phyloP scores from a whole-genome alignment of 2,888 invertebrate species.

The Peribatodes rhomboidaria region DNA sequence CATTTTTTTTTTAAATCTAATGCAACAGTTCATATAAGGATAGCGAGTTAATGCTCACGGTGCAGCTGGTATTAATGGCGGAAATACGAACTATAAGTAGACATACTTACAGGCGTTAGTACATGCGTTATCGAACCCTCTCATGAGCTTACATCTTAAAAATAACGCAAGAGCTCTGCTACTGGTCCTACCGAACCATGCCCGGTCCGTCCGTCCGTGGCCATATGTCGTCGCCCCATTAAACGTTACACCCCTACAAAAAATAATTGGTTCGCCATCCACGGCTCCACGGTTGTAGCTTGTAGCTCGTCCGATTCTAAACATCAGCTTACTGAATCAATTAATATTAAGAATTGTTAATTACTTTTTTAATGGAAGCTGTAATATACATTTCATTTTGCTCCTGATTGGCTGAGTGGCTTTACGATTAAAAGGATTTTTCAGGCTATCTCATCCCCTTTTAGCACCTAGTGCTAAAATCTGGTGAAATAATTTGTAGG shows the following conservation, averaged over 20 bases:
- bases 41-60: too few species aligned
- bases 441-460: too few species aligned
- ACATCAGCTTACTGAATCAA: slow-evolving; percentile 60
- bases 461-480: too few species aligned
- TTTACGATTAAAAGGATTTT: not conserved
- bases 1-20: too few species aligned
- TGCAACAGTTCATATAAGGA: too few species aligned
- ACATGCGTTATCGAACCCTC: not conserved
- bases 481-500: too few species aligned
- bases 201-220: slow-evolving; percentile 45
- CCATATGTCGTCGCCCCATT: slow-evolving; percentile 79
- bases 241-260: slow-evolving; percentile 77
- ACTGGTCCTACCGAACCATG: slow-evolving; percentile 4
- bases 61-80: too few species aligned
- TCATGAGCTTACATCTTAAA: not conserved
- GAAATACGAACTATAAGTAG: too few species aligned
- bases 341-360: slow-evolving; percentile 44
- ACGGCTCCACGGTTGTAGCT: slow-evolving; percentile 64
- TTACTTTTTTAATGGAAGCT: slow-evolving; percentile 28
- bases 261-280: slow-evolving; percentile 82
- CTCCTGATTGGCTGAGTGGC: not conserved
- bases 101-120: too few species aligned
- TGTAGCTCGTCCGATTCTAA: slow-evolving; percentile 68
- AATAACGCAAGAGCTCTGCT: slow-evolving; percentile 10
- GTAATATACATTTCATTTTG: slow-evolving; percentile 5